Base-by-base conservation (phyloP, 2,888 invertebrate genomes). In the Dolichopus griseipennis region DNA sequence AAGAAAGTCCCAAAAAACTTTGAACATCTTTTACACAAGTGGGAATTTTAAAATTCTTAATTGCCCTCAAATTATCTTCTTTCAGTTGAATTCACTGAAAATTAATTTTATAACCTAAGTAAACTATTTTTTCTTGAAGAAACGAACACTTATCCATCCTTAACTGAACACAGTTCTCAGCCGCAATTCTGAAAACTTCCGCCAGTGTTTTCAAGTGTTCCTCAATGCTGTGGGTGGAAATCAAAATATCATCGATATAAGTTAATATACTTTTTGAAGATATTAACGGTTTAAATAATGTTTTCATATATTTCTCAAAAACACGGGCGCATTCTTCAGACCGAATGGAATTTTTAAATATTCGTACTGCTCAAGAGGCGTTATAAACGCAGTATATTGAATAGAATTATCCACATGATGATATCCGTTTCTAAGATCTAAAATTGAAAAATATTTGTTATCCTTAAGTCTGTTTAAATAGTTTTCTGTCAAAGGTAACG, bases 241-340 rank as follows among this genome's bases (percentile, higher is more conserved):
- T 71, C 7, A 71, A 67, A 10, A 71, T 64, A 68, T 73, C 74
- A 69, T 75, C 75, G 52, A 74, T 70, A 69, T 72, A 75, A 68
- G 70, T 70, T 1, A 73, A 62, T 41, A 73, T 67, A 33, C 72
- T 70, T 0, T 69, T 69, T 9, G 64, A 20, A 33, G 41, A 66
- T 21, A 75, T 69, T 43, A 72, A 62, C 18, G 63, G 34, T 27
- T 65, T 64, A 70, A 74, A 71, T n/a, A 74, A 69, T 6, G 37
- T 65, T 61, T 71, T 72, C 12, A 71, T 65, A 34, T 69, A 73
- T 64, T 72, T 68, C 65, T 74, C 73, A 67, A 72, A 72, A 15
- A 68, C 12, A 71, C 62, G 3, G 72, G 71, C 1, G 70, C 71
- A 61, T 71, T 72, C 18, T 66, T 68, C 18, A 71, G 66, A 1